Base-by-base conservation (phyloP, 1,140 invertebrate species). In the Calephelis nemesis region DNA sequence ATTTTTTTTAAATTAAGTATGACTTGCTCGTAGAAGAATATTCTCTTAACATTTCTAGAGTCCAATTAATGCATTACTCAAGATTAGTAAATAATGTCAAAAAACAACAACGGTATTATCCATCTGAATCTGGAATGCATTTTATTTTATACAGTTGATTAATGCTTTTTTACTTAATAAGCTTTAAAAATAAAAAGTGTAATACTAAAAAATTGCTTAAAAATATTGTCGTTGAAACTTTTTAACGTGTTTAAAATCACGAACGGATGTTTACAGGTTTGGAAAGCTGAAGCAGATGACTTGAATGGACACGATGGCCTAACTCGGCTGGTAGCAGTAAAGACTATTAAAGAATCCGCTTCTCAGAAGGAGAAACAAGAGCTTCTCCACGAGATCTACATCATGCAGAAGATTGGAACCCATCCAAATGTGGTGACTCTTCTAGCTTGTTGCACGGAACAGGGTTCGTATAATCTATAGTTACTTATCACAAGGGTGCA, bases 381-480 rank as follows among this genome's bases (percentile, higher is more conserved):
- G 79, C 91, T 97, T 45, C 91, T 96, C 40, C 93, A 95, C 13
- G 96, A 97, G 79, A 93, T 97, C 65, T 94, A 94, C 75, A 96
- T 97, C 65, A 97, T 97, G 96, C 95, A 97, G 84, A 95, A 96
- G 78, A 93, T 97, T 50, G 96, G 96, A 48, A 95, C 95, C 9
- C 96, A 97, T 93, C 95, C 96, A 6, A 97, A 97, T 87, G 96
- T 97, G 71, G 96, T 97, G 12, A 96, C 96, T 0, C 92, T 97
- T 52, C 92, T 97, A 2, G 96, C 96, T 62, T 97, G 96, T 80
- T 97, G 96, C 79, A 96, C 96, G 9, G 95, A 96, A 81, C 95
- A 95, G 93, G 96, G 96, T 97, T 40, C 6, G 48, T 64, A 15
- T 65, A 54, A 50, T 47, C 13, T 67, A 67, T 47, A 5, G 47